phyloP scores from a whole-genome alignment of 2,113 vertebrate genomes.

The Rhineura floridana region DNA sequence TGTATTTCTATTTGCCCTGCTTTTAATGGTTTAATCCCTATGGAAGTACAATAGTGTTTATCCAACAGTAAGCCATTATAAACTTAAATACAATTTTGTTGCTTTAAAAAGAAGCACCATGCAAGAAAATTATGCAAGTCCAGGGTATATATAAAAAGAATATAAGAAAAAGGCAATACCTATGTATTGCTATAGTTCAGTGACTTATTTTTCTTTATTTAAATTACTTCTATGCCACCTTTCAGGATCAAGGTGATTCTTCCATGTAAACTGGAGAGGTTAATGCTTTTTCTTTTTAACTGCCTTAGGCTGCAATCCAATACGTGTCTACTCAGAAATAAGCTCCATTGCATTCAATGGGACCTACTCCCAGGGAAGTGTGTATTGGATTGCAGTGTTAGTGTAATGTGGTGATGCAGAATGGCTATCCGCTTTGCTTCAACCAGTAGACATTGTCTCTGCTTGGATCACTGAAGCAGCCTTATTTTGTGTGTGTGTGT shows the following conservation, averaged over 20 bases:
- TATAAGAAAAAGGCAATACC: neutral
- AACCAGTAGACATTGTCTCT: neutral
- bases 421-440: neutral
- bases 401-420: neutral
- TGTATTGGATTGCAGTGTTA: too few species aligned
- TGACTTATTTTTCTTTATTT: neutral
- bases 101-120: neutral
- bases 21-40: neutral
- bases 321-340: too few species aligned
- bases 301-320: too few species aligned
- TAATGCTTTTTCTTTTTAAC: neutral
- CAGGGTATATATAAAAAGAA: neutral
- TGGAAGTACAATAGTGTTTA: neutral
- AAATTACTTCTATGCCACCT: neutral
- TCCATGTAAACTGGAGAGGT: neutral
- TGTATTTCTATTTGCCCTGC: neutral
- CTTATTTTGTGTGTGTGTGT: neutral
- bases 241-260: neutral
- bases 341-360: too few species aligned
- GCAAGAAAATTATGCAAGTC: neutral
- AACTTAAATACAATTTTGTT: neutral
- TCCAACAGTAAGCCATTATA: neutral
- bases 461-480: neutral
- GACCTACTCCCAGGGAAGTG: too few species aligned
- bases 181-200: neutral